Evolutionary conservation across 2,797 vertebrate genomes (phyloP), one percentile per base, ranked within the genome.

Genomic region (Urosaurus nigricauda): DNA sequence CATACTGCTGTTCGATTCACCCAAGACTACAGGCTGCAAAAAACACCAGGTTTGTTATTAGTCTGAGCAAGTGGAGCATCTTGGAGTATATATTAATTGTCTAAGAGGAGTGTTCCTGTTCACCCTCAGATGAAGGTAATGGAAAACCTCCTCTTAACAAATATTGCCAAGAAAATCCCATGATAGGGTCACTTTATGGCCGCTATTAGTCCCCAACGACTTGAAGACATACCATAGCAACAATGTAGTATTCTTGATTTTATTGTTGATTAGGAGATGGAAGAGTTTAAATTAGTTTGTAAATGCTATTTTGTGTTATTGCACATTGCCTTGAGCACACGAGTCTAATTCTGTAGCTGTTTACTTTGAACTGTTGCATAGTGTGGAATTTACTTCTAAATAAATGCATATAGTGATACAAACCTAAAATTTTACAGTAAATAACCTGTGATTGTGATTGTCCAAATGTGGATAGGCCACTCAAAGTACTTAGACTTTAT

Each of bases 41-140:
- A 94, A 92, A 90, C 92, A 40, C 97, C 97, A 97, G 97, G 97
- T 98, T 91, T 89, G 91, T 63, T 90, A 80, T 90, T 93, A 91
- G 91, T 92, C 2, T 37, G 53, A 77, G 37, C 51, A 60, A 29
- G 5, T 26, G 5, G 12, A n/a, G 63, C 21, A 47, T 78, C 26
- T 4, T 68, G 40, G 26, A 68, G 4, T 70, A 40, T n/a, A 65
- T 82, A 37, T 82, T 19, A 26, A n/a, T 51, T 1, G 47, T 51
- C 47, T 51, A 51, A 51, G 35, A 74, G 70, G n/a, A 85, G 14
- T 56, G n/a, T 24, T 84, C 2, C 32, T 37, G 9, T 58, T 56
- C 32, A 79, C 43, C 47, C 47, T 51, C 4, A 51, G 47, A 7
- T 5, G 47, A 51, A 51, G 47, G 47, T 9, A 51, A 51, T 51